A percentile compares a stretch with the other conserved stretches of the same genome.
Conservation (phyloP, 1,140 invertebrate genomes). For the Callitettix versicolor region DNA sequence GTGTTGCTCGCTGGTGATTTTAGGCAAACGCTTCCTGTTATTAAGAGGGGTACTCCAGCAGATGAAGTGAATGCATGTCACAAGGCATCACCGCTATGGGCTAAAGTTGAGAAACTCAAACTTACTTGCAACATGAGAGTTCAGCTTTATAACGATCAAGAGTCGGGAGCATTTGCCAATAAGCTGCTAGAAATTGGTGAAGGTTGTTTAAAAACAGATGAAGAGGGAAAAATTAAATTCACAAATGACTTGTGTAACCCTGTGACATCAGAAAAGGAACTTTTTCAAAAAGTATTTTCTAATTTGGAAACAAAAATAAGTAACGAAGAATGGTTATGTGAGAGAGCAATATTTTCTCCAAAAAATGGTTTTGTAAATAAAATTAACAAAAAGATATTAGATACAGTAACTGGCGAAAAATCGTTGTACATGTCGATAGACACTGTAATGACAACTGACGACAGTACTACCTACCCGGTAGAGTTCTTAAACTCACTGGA, state of each 20-base stretch:
- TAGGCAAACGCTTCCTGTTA: constrained; percentile 23
- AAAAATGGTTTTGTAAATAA: constrained; percentile 23
- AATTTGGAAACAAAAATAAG: no score
- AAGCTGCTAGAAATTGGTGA: neutral
- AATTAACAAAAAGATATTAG: constrained; percentile 21
- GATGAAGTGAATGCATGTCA: constrained; percentile 34
- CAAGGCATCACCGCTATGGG: constrained; percentile 34
- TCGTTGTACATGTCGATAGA: no score
- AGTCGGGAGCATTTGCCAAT: neutral
- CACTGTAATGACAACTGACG: constrained; percentile 24
- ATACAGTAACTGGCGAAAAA: constrained; percentile 13
- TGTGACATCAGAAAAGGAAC: neutral
- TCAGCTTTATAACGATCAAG: neutral
- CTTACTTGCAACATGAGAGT: constrained; percentile 26
- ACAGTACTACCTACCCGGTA: constrained; percentile 29
- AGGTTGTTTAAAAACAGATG: neutral
- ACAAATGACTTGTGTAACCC: neutral
- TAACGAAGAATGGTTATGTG: constrained; percentile 21
- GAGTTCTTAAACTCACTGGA: constrained; percentile 32
- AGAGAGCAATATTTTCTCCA: constrained; percentile 23
- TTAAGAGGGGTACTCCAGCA: neutral
- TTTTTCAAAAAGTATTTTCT: neutral
- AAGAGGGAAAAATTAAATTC: neutral
- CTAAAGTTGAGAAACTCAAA: constrained; percentile 22
- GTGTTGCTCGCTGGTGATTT: constrained; percentile 29